phyloP scores from a whole-genome alignment of 2,888 invertebrate species.

The Antheraea assamensis region DNA sequence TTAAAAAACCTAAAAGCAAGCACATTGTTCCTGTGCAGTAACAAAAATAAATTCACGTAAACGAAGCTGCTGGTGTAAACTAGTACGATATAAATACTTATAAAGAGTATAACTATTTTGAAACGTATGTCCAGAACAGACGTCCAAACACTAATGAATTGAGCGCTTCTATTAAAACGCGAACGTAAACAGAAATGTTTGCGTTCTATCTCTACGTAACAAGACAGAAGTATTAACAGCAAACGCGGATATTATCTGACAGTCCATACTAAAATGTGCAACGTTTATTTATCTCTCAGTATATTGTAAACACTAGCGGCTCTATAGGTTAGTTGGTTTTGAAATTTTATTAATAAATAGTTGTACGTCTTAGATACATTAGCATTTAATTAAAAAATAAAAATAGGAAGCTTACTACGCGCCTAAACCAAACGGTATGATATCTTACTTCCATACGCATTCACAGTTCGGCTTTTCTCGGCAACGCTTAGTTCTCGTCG shows the following conservation, averaged over 20 bases:
- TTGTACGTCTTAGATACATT: too few species aligned
- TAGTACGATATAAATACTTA: background rate
- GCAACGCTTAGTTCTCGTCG: too few species aligned
- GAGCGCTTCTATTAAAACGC: background rate
- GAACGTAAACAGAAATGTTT: constrained; percentile 8
- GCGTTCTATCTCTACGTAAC: background rate
- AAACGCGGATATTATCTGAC: background rate
- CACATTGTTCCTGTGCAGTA: too few species aligned
- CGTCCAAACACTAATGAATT: background rate
- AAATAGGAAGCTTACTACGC: too few species aligned
- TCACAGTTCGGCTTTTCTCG: too few species aligned
- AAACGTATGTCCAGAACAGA: background rate
- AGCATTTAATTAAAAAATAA: too few species aligned
- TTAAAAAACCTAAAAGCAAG: too few species aligned
- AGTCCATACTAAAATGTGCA: constrained; percentile 37
- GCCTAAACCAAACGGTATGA: too few species aligned
- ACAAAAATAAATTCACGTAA: too few species aligned
- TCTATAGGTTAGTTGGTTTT: background rate
- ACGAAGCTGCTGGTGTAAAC: too few species aligned
- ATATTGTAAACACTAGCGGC: constrained; percentile 30
- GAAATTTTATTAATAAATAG: background rate
- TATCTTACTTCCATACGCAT: too few species aligned
- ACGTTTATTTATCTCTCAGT: constrained; percentile 36
- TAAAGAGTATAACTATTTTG: constrained; percentile 1
- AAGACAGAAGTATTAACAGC: background rate